Conservation (phyloP, 2,888 invertebrate genomes). For the Clepsis dumicolana region DNA sequence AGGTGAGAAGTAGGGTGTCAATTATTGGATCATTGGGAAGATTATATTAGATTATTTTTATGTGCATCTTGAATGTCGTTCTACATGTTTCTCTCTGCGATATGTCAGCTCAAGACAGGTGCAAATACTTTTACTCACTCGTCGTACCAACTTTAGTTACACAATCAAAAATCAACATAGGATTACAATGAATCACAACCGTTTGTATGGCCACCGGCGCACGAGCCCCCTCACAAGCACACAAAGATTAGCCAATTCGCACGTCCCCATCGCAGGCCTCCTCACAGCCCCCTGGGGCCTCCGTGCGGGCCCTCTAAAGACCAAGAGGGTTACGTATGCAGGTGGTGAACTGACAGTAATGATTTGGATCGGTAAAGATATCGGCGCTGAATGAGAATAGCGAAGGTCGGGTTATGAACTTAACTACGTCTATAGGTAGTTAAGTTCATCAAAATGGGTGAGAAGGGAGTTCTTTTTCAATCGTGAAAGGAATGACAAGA, state of each 20-base stretch:
- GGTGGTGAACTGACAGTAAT: slow-evolving; percentile 33
- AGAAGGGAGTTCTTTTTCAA: neutral
- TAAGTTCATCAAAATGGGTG: neutral
- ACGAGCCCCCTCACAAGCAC: slow-evolving; percentile 7
- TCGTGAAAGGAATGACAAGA: too few relatives aligned
- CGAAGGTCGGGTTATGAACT: too few relatives aligned
- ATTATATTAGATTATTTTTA: too few relatives aligned
- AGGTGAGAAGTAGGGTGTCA: too few relatives aligned
- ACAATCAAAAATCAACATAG: neutral
- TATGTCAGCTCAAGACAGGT: too few relatives aligned
- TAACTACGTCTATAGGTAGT: neutral
- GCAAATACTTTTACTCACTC: neutral
- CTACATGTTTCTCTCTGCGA: too few relatives aligned
- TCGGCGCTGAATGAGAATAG: neutral
- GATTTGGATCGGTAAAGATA: slow-evolving; percentile 18
- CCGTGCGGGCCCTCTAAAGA: slow-evolving; percentile 37
- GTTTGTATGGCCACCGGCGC: slow-evolving; percentile 24
- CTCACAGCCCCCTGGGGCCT: slow-evolving; percentile 35
- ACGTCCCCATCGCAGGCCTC: slow-evolving; percentile 38
- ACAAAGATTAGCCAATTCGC: slow-evolving; percentile 42
- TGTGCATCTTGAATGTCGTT: too few relatives aligned
- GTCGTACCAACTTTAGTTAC: neutral
- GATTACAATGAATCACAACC: slow-evolving; percentile 5
- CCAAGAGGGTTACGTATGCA: slow-evolving; percentile 37
- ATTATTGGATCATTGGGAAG: too few relatives aligned